Evolutionary conservation across 2,797 vertebrate species (phyloP), one percentile per base, ranked within the genome.

Genomic region (Alcedo atthis): DNA sequence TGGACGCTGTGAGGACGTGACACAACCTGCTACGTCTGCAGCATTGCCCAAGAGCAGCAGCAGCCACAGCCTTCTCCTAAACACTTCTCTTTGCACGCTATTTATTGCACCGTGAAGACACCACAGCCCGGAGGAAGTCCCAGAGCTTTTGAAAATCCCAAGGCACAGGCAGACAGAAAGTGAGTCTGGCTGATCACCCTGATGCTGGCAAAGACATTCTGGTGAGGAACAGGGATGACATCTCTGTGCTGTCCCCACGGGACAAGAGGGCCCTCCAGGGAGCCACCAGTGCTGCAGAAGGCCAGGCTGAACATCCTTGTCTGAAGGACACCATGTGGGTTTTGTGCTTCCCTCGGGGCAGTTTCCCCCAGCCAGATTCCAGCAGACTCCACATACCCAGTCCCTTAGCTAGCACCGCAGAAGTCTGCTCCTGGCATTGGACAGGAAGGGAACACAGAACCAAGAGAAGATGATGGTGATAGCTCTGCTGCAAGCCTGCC

Each of bases 1-100:
- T 1, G 12, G 51, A 32, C 3, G 2, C 33, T 1, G 2, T 0
- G 6, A 49, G 74, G 42, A 35, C 1, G 5, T 0, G 0, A 10
- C 0, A 7, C 46, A 43, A 53, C 64, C 59, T 22, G 53, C 54
- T 61, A 80, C 0, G 1, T 4, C 3, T 51, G 48, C 58, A 67
- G 77, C 46, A n/a, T 19, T 2, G 0, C 61, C 51, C 1, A 4
- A 51, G 35, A 71, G 70, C 48, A n/a, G 22, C 5, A 64, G 51
- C 79, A 68, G 78, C n/a, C 70, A 19, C 40, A 59, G 49, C 71
- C 68, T 45, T 17, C 42, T 20, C 26, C 59, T 59, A 55, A 57
- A 48, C 3, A 32, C 32, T 43, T 42, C 51, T 33, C 15, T 57
- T 78, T 22, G 6, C 6, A 17, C 15, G 19, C 32, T 5, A 16